phyloP scores from a whole-genome alignment of 2,797 vertebrate species.

The Buceros bicornis region DNA sequence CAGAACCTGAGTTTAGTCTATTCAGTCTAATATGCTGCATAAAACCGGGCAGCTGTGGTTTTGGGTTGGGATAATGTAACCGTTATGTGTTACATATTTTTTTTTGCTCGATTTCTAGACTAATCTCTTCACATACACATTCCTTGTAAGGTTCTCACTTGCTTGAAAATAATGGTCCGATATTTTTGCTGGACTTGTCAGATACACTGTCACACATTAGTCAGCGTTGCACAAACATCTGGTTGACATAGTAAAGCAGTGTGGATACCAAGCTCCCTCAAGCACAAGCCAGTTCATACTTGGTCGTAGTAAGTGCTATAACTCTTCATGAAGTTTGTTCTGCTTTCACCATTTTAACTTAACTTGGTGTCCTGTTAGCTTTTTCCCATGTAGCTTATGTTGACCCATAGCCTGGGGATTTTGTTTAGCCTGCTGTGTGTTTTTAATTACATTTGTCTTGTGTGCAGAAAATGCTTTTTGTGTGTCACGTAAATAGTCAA shows the following conservation, averaged over 20 bases:
- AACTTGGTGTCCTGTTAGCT: neutral
- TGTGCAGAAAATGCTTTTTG: neutral
- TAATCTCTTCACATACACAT: neutral
- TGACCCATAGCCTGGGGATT: conserved; percentile 11
- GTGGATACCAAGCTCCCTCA: neutral
- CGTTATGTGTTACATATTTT: neutral
- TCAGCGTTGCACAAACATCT: neutral
- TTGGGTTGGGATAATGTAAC: neutral
- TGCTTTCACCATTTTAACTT: neutral
- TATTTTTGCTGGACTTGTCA: neutral
- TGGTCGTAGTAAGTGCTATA: rapidly evolving
- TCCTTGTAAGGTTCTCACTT: neutral
- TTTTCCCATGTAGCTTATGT: neutral
- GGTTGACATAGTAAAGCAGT: neutral
- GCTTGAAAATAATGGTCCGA: neutral
- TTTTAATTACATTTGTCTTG: neutral
- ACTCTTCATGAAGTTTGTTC: neutral
- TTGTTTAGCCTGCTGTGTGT: neutral
- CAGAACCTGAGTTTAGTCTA: neutral
- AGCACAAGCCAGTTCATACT: rapidly evolving
- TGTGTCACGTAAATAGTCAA: neutral
- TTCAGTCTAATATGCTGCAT: neutral
- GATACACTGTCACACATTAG: rapidly evolving
- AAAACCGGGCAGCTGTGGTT: neutral
- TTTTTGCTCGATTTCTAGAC: neutral